Conservation (phyloP, 64 coral and sea anemone genomes). For the Acropora tenuis region DNA sequence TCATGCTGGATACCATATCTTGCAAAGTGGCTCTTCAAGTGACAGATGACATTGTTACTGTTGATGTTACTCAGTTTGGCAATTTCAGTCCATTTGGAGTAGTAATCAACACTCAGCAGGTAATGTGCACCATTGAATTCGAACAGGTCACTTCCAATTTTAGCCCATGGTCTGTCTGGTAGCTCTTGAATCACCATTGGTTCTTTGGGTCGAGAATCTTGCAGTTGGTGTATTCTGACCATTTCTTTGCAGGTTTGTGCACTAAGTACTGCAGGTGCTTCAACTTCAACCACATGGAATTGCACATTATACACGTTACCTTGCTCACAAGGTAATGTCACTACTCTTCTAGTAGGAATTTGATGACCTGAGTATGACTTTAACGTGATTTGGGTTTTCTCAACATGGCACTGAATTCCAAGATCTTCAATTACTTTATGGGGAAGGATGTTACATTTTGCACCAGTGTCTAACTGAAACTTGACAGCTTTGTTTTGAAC, state of each 20-base stretch:
- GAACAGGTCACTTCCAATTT: conserved; percentile 68
- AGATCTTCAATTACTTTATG: not conserved
- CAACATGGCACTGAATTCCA: not conserved
- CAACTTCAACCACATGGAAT: not conserved
- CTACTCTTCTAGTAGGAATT: not conserved
- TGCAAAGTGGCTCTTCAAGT: conserved; percentile 59
- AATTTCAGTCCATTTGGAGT: conserved; percentile 74
- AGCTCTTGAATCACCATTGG: conserved; percentile 48
- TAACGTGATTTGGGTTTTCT: not conserved
- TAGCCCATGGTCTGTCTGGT: conserved; percentile 68
- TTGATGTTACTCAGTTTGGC: not conserved
- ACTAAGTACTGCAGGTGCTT: conserved; percentile 27
- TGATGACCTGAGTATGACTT: not conserved
- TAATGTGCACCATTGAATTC: conserved; percentile 32
- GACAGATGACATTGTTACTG: conserved; percentile 31
- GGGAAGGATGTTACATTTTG: conserved; percentile 34
- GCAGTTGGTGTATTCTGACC: conserved; percentile 8
- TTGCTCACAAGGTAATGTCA: conserved; percentile 7
- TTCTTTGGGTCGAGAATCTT: conserved; percentile 15
- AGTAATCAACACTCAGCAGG: conserved; percentile 62
- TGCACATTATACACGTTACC: not conserved
- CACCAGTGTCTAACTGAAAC: conserved; percentile 25
- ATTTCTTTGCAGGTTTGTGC: conserved; percentile 39
- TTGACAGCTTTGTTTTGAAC: conserved; percentile 7
- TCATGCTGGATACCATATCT: conserved; percentile 64